Conservation (phyloP, 2,888 invertebrate genomes). For the Mythimna loreyi region DNA sequence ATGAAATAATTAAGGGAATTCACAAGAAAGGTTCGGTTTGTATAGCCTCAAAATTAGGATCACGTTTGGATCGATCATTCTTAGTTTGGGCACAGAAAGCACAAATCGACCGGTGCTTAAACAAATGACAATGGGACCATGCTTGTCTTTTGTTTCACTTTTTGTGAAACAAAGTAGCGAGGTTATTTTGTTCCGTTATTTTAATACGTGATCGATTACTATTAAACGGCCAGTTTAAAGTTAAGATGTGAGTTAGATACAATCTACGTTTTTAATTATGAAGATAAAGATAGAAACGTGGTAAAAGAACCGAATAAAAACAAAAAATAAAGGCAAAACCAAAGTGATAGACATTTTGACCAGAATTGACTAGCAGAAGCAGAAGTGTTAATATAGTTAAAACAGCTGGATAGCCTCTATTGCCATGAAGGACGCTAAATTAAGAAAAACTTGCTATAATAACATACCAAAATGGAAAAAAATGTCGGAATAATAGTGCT, state of each 20-base stretch:
- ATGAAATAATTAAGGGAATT: slow-evolving; percentile 31
- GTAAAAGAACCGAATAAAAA: too few relatives aligned
- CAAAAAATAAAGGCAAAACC: too few relatives aligned
- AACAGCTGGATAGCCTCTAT: too few relatives aligned
- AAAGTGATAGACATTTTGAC: too few relatives aligned
- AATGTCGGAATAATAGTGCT: background rate
- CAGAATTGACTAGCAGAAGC: too few relatives aligned
- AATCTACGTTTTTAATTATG: too few relatives aligned
- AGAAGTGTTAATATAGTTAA: too few relatives aligned
- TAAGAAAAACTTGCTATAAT: too few relatives aligned
- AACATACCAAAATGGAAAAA: too few relatives aligned
- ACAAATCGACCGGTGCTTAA: background rate
- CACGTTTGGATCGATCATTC: background rate
- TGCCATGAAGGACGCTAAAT: too few relatives aligned
- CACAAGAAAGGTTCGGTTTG: slow-evolving; percentile 2
- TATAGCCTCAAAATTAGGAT: slow-evolving; percentile 17
- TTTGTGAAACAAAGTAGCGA: background rate
- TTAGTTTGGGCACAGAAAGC: background rate
- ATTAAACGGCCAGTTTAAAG: background rate
- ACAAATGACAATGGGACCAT: background rate
- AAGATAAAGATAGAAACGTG: too few relatives aligned
- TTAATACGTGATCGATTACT: background rate
- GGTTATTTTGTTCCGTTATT: background rate
- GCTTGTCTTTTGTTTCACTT: slow-evolving; percentile 11
- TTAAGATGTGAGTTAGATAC: background rate